Evolutionary conservation across 2,888 invertebrate genomes (phyloP).

Genomic region (Salticus scenicus): DNA sequence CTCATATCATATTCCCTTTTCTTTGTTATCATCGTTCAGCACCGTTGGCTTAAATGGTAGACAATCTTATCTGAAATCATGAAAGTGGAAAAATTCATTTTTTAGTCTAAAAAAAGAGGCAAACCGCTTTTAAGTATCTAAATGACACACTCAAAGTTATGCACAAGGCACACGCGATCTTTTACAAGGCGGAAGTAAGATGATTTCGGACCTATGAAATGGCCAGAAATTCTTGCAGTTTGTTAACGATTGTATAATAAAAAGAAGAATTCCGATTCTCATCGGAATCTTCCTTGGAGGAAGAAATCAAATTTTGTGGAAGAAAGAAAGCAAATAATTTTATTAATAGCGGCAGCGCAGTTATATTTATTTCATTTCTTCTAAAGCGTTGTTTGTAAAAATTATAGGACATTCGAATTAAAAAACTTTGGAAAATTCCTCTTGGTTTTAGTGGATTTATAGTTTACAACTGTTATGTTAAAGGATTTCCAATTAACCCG

Average conservation of each 20-base stretch:
- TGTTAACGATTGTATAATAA: not conserved
- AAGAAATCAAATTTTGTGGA: too few species aligned
- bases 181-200: constrained; percentile 34
- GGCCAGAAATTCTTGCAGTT: not conserved
- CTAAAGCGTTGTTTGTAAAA: too few species aligned
- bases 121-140: not conserved
- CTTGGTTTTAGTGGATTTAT: too few species aligned
- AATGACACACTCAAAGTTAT: not conserved
- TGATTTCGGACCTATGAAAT: not conserved
- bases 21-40: constrained; percentile 35
- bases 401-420: too few species aligned
- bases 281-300: too few species aligned
- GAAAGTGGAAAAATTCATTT: constrained; percentile 48
- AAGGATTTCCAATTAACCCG: too few species aligned
- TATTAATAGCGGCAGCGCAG: too few species aligned
- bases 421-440: too few species aligned
- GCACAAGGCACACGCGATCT: constrained; percentile 30
- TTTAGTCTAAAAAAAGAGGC: constrained; percentile 25
- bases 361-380: too few species aligned
- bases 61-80: constrained; percentile 26
- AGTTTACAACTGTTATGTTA: too few species aligned
- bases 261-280: too few species aligned
- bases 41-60: constrained; percentile 20
- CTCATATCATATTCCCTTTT: not conserved
- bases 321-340: too few species aligned